phyloP scores from a whole-genome alignment of 1,140 invertebrate genomes.

The Holotrichia oblita region DNA sequence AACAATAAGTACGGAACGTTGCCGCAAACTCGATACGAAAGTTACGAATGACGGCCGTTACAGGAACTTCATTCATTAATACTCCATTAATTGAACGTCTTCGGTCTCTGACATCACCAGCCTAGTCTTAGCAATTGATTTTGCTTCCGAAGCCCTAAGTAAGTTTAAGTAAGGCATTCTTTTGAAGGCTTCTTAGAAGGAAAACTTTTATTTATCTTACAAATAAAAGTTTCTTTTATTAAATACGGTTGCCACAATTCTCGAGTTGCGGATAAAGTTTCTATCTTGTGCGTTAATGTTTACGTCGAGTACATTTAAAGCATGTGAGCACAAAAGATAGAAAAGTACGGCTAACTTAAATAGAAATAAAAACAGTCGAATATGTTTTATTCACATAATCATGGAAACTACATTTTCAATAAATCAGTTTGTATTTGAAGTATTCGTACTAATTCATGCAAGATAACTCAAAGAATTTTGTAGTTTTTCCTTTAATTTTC shows the following conservation, averaged over 20 bases:
- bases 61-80: slow-evolving; percentile 31
- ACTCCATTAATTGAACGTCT: slow-evolving; percentile 21
- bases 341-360: no score
- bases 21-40: not conserved
- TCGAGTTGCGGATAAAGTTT: not conserved
- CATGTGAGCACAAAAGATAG: not conserved
- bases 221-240: slow-evolving; percentile 5
- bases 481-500: no score
- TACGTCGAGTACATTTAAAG: not conserved
- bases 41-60: slow-evolving; percentile 1
- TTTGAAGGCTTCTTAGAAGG: not conserved
- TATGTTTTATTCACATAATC: no score
- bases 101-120: not conserved
- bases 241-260: not conserved
- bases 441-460: no score
- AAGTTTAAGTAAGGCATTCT: not conserved
- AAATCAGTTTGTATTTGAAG: no score
- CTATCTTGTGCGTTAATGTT: not conserved
- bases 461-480: no score
- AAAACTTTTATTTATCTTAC: not conserved
- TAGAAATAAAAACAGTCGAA: no score
- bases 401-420: no score
- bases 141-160: not conserved
- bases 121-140: slow-evolving; percentile 10
- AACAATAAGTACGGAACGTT: not conserved